Conservation (phyloP, 2,113 vertebrate species). For the Passer montanus region DNA sequence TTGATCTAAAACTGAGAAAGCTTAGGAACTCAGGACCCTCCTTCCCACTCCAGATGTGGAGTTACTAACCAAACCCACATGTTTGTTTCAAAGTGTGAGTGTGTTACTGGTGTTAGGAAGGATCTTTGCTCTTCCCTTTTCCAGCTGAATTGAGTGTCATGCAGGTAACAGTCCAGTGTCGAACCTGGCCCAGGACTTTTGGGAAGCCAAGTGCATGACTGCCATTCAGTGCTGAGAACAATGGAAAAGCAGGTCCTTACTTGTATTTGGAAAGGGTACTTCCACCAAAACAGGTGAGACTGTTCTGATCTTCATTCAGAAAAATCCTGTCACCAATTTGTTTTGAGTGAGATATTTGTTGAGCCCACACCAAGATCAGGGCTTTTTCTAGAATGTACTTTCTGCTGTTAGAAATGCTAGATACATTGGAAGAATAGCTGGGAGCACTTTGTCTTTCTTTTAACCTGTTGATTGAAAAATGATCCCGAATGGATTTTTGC, state of each 20-base stretch:
- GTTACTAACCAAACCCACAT: not conserved
- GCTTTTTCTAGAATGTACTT: not conserved
- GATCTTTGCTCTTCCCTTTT: not conserved
- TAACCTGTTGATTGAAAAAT: not conserved
- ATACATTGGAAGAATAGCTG: not conserved
- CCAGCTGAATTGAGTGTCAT: not conserved
- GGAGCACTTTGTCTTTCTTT: not conserved
- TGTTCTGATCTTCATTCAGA: not conserved
- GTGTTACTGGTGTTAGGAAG: not conserved
- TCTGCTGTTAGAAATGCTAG: not conserved
- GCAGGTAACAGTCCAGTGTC: not conserved
- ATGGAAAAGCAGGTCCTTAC: not conserved
- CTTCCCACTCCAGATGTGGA: not conserved
- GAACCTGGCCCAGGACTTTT: not conserved
- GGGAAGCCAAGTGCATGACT: not conserved
- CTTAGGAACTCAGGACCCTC: not conserved
- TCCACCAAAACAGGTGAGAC: not conserved
- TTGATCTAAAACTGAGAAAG: not conserved
- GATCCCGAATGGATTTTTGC: not conserved
- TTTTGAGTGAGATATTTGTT: not conserved
- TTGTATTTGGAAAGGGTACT: not conserved
- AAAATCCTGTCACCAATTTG: not conserved
- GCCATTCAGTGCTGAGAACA: not conserved
- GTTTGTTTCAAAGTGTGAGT: not conserved
- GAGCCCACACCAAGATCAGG: not conserved